Percentiles rank a stretch among this genome's conserved stretches.
These are phyloP conservation scores for Cettia cetti DNA, from an alignment of 2,113 vertebrate genomes.

Conservation along the genomic window DNA sequence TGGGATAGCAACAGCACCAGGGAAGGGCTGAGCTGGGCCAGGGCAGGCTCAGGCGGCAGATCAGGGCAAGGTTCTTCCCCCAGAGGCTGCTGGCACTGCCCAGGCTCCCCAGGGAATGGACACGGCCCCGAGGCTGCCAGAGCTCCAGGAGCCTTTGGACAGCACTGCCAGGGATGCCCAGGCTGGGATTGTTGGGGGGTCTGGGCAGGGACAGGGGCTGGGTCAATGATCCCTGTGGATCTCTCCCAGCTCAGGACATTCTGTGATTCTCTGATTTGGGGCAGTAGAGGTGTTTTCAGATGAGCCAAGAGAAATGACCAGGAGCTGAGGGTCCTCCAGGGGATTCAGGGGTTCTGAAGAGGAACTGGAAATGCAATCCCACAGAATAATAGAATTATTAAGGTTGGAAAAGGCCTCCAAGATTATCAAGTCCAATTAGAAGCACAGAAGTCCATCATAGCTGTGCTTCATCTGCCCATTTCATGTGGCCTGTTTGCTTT, in stretches of 20 bases:
- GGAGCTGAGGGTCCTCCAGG: neutral
- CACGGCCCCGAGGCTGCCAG: neutral
- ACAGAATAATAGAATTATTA: neutral
- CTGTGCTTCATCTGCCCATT: neutral
- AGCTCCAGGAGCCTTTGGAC: too few relatives aligned
- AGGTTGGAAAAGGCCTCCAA: neutral
- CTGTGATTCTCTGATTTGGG: neutral
- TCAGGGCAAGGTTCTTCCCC: neutral
- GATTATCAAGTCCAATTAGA: neutral
- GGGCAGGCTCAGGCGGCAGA: neutral
- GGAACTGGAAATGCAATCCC: neutral
- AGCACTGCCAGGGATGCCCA: neutral
- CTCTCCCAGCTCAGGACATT: neutral
- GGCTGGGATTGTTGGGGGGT: neutral
- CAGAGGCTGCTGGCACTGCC: neutral
- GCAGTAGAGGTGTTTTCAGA: neutral
- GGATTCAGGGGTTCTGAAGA: neutral
- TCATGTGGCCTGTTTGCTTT: neutral
- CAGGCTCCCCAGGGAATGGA: neutral
- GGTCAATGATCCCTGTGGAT: rapidly evolving
- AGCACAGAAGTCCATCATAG: neutral
- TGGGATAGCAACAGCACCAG: neutral
- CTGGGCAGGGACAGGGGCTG: neutral
- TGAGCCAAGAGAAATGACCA: neutral
- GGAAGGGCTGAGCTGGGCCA: neutral